These are phyloP conservation scores for Aphyosemion australe DNA, from an alignment of 2,113 vertebrate genomes.

Conservation along the genomic window DNA sequence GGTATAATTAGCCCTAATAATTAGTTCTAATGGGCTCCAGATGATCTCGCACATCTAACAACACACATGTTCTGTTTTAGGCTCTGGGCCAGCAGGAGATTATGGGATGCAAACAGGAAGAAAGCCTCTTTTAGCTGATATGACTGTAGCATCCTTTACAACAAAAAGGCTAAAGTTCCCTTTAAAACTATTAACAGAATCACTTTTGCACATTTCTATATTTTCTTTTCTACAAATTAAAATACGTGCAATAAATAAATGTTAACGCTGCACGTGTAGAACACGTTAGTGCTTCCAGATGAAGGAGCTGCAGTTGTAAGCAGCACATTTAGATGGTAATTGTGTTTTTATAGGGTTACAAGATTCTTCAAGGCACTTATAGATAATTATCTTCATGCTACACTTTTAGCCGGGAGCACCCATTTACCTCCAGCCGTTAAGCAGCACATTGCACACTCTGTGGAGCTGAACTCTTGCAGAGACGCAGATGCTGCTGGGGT, in stretches of 20 bases:
- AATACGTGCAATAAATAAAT: too few relatives aligned
- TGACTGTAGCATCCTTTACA: too few relatives aligned
- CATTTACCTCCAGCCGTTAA: constrained; percentile 54
- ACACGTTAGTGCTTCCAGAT: background rate
- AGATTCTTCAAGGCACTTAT: constrained; percentile 31
- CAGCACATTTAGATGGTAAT: constrained; percentile 32
- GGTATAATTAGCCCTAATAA: constrained; percentile 71
- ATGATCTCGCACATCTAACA: constrained; percentile 22
- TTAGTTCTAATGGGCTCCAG: constrained; percentile 34
- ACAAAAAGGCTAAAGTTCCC: too few relatives aligned
- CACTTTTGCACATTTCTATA: background rate
- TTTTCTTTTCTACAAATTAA: too few relatives aligned
- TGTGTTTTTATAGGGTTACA: constrained; percentile 28
- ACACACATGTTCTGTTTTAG: constrained; percentile 30
- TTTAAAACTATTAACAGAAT: background rate
- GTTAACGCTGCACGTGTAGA: background rate
- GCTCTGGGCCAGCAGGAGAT: constrained; percentile 37
- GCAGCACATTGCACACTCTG: constrained; percentile 30
- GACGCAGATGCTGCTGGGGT: constrained; percentile 48
- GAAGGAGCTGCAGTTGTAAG: background rate
- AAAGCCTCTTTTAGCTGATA: constrained; percentile 10
- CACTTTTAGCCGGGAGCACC: constrained; percentile 34
- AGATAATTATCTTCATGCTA: constrained; percentile 49
- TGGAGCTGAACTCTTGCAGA: constrained; percentile 18
- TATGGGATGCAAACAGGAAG: constrained; percentile 15